A percentile compares a stretch with the other conserved stretches of the same genome.
Conservation (phyloP, 2,888 invertebrate species). For the Phasia obesa region DNA sequence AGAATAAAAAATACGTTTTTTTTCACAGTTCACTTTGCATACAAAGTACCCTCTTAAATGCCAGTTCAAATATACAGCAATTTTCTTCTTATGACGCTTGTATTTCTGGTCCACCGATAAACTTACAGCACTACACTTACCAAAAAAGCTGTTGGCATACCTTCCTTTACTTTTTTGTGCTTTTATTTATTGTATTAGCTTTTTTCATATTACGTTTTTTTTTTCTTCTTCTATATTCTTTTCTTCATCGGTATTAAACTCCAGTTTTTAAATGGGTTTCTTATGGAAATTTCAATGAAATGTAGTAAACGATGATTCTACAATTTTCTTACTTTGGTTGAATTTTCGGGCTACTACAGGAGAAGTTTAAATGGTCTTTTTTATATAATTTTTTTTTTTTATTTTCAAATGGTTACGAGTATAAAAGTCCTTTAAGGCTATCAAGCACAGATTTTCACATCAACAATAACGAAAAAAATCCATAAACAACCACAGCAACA, state of each 20-base stretch:
- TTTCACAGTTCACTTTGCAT: slow-evolving; percentile 78
- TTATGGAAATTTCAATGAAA: slow-evolving; percentile 78
- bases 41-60: slow-evolving; percentile 79
- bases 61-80: slow-evolving; percentile 36
- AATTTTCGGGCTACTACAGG: slow-evolving; percentile 63
- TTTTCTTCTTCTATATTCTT: background rate
- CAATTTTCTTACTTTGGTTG: slow-evolving; percentile 62
- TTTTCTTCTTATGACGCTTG: slow-evolving; percentile 40
- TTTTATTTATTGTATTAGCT: slow-evolving; percentile 47
- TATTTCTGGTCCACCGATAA: slow-evolving; percentile 16
- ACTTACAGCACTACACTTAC: background rate
- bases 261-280: slow-evolving; percentile 75
- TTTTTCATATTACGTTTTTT: slow-evolving; percentile 12
- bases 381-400: slow-evolving; percentile 15
- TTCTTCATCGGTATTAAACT: slow-evolving; percentile 53
- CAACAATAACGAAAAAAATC: slow-evolving; percentile 60
- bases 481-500: background rate
- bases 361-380: slow-evolving; percentile 60
- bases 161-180: slow-evolving; percentile 62
- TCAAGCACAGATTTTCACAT: slow-evolving; percentile 76
- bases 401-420: slow-evolving; percentile 41
- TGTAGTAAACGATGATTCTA: slow-evolving; percentile 72
- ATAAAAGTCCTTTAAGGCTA: slow-evolving; percentile 72
- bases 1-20: slow-evolving; percentile 69
- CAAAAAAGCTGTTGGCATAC: slow-evolving; percentile 22